Evolutionary conservation across 2,888 invertebrate species (phyloP).

Genomic region (Agrypnus murinus): DNA sequence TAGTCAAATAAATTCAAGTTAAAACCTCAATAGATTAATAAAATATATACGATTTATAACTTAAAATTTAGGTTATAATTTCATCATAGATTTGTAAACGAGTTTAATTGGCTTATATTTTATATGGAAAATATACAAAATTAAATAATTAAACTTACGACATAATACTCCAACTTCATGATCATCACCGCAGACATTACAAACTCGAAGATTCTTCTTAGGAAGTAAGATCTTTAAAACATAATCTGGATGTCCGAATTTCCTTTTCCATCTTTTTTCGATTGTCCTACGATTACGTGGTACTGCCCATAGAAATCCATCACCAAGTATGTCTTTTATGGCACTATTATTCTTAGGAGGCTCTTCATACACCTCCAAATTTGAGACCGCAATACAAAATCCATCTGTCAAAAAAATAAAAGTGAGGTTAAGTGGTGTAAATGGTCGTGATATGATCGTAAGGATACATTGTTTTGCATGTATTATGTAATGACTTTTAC

Average conservation of each 20-base stretch:
- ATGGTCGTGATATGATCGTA: constrained; percentile 1
- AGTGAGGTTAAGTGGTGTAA: constrained; percentile 52
- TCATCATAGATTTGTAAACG: no score
- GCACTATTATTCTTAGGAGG: constrained; percentile 69
- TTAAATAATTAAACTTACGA: no score
- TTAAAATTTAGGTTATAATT: no score
- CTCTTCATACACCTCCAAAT: constrained; percentile 42
- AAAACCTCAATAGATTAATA: no score
- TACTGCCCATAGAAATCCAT: constrained; percentile 87
- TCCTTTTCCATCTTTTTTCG: constrained; percentile 83
- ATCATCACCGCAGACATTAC: constrained; percentile 89
- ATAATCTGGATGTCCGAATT: constrained; percentile 81
- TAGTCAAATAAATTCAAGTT: no score
- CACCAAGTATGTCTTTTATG: constrained; percentile 79
- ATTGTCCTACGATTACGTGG: constrained; percentile 86
- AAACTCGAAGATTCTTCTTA: constrained; percentile 83
- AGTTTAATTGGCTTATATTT: no score
- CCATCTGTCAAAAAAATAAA: constrained; percentile 62
- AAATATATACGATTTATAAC: no score
- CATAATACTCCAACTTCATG: constrained; percentile 87
- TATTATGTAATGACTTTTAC: constrained; percentile 64
- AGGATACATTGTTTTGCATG: constrained; percentile 26
- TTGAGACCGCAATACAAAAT: constrained; percentile 62
- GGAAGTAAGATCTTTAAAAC: constrained; percentile 81
- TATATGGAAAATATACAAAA: no score